phyloP scores from a whole-genome alignment of 2,113 vertebrate species.

The Todiramphus saurophagus region DNA sequence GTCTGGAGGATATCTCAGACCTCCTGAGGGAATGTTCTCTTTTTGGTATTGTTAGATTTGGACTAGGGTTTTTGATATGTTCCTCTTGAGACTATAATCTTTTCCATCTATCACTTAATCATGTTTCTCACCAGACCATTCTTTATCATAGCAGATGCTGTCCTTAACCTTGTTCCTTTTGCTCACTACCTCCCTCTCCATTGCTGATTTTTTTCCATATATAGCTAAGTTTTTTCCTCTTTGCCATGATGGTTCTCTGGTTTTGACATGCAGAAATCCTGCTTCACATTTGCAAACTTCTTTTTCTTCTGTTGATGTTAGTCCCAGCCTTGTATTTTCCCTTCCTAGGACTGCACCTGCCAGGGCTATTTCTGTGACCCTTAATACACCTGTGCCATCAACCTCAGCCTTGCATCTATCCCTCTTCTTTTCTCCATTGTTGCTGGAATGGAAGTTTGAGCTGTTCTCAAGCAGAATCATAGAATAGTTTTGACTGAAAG shows the following conservation, averaged over 20 bases:
- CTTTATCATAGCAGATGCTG: background rate
- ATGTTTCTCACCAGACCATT: background rate
- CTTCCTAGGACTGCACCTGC: background rate
- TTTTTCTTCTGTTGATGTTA: background rate
- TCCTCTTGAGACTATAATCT: background rate
- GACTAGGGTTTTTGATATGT: background rate
- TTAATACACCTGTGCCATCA: background rate
- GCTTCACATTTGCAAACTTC: background rate
- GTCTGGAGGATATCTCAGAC: conserved; percentile 6
- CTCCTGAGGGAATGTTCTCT: background rate
- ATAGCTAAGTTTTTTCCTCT: background rate
- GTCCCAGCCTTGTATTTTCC: background rate
- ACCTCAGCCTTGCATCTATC: background rate
- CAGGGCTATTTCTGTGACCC: background rate
- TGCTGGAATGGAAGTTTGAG: background rate
- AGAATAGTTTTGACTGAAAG: no score
- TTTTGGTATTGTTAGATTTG: background rate
- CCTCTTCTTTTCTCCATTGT: background rate
- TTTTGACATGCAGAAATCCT: background rate
- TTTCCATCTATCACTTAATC: background rate
- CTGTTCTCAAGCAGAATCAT: background rate
- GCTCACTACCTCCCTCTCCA: background rate
- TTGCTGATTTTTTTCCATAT: background rate
- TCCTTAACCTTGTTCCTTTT: background rate
- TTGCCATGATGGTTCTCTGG: background rate